phyloP scores from a whole-genome alignment of 2,113 vertebrate genomes.

The Leuciscus idus region DNA sequence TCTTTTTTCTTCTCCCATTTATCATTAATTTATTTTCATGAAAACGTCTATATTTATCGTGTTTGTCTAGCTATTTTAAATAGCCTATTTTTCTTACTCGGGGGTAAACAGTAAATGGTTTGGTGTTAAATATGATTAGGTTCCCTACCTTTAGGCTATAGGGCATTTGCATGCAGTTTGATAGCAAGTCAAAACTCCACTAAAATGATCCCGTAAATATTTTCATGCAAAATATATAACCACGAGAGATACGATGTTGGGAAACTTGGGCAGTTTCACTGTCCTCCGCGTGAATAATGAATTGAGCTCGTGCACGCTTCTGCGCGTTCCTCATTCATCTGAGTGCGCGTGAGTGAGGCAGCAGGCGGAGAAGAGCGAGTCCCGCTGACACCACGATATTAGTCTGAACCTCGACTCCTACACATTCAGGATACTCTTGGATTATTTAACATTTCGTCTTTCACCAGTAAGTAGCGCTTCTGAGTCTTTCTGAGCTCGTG shows the following conservation, averaged over 20 bases:
- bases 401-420: background rate
- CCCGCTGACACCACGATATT: conserved; percentile 54
- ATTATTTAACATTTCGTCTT: background rate
- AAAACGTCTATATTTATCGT: background rate
- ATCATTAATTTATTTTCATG: background rate
- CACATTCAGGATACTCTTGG: background rate
- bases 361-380: conserved; percentile 40
- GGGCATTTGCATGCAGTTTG: background rate
- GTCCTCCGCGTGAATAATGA: conserved; percentile 57
- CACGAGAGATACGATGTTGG: background rate
- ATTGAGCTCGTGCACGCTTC: conserved; percentile 55
- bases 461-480: conserved; percentile 31
- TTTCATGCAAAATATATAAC: background rate
- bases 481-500: background rate
- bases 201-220: background rate
- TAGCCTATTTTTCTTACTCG: no score
- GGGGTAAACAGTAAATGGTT: background rate
- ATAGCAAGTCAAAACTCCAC: background rate
- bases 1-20: background rate
- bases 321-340: conserved; percentile 68
- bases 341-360: conserved; percentile 56
- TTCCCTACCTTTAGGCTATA: no score
- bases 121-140: no score
- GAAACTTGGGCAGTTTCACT: conserved; percentile 1
- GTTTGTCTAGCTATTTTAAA: no score